Conservation (phyloP, 37 sponge, comb jelly and placozoan species). For the Hormiphora californensis region DNA sequence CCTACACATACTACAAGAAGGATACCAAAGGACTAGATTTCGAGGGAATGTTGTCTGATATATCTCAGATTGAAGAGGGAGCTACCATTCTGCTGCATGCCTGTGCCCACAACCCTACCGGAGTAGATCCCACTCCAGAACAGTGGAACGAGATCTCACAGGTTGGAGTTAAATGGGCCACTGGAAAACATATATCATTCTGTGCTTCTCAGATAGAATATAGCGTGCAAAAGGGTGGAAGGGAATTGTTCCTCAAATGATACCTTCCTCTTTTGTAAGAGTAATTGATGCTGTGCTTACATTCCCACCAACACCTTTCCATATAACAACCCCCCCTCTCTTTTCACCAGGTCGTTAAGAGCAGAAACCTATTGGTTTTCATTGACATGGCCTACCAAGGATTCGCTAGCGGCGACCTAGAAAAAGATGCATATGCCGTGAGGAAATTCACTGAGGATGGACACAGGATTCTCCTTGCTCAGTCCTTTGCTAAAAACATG, state of each 20-base stretch:
- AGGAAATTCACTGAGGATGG: conserved; percentile 73
- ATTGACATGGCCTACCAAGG: conserved; percentile 97
- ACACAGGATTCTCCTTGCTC: conserved; percentile 73
- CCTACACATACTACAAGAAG: conserved; percentile 76
- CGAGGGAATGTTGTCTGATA: conserved; percentile 62
- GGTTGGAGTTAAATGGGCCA: too few species aligned
- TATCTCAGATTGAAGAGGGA: conserved; percentile 72
- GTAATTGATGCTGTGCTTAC: not conserved
- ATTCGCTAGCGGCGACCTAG: conserved; percentile 83
- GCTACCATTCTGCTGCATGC: conserved; percentile 84
- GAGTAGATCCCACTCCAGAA: conserved; percentile 78
- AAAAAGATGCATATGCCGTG: conserved; percentile 83
- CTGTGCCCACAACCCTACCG: conserved; percentile 96
- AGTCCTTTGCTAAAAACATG: conserved; percentile 97
- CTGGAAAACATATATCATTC: too few species aligned
- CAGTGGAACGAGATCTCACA: conserved; percentile 86
- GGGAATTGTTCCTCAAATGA: too few species aligned
- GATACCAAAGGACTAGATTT: conserved; percentile 69
- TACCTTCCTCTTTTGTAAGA: too few species aligned
- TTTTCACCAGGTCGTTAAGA: conserved; percentile 40
- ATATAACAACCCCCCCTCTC: not conserved
- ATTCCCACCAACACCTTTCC: too few species aligned
- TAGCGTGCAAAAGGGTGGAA: too few species aligned
- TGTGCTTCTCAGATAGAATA: too few species aligned
- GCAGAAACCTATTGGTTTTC: conserved; percentile 70